phyloP scores from a whole-genome alignment of 2,113 vertebrate species.

The Ahaetulla prasina region DNA sequence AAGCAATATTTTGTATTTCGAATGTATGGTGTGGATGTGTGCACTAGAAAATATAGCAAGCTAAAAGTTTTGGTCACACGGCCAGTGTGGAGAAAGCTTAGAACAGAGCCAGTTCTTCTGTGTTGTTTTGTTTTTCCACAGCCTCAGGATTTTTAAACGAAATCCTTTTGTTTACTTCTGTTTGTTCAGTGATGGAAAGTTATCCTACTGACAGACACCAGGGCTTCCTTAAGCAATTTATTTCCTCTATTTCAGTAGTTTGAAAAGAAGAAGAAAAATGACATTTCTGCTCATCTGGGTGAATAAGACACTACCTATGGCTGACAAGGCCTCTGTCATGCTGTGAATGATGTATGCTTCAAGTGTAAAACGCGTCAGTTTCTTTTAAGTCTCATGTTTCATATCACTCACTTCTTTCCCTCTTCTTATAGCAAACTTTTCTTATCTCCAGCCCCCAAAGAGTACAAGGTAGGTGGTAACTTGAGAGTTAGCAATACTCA shows the following conservation, averaged over 20 bases:
- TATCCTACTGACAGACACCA: not conserved
- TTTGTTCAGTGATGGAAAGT: not conserved
- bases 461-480: not conserved
- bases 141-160: not conserved
- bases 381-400: not conserved
- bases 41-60: not conserved
- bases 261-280: not conserved
- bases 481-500: not conserved
- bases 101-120: constrained; percentile 12
- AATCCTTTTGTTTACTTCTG: not conserved
- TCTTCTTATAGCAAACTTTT: not conserved
- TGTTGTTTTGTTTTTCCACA: constrained; percentile 7
- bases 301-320: not conserved
- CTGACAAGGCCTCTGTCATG: not conserved
- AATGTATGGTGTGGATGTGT: not conserved
- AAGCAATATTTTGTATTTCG: not conserved
- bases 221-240: not conserved
- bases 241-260: not conserved
- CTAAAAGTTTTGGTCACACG: not conserved
- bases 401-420: not conserved
- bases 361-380: not conserved
- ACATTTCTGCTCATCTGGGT: not conserved
- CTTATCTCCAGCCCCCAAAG: not conserved
- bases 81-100: not conserved
- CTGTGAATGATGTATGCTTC: not conserved